These are phyloP conservation scores for Centruroides sculpturatus DNA, from an alignment of 1,140 invertebrate genomes.

Conservation along the genomic window DNA sequence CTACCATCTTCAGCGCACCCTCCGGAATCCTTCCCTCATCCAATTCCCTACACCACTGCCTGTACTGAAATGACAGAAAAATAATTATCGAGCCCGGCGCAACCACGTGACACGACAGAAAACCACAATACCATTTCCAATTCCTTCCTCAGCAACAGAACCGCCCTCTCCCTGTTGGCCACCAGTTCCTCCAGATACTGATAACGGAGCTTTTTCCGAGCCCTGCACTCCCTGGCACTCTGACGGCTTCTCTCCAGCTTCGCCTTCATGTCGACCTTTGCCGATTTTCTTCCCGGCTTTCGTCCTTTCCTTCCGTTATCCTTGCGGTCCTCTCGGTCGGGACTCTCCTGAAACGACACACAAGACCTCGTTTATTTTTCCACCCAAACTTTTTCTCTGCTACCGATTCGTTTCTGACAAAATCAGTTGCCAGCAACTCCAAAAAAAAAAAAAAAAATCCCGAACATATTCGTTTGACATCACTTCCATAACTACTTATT, in stretches of 20 bases:
- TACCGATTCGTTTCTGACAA: too few relatives aligned
- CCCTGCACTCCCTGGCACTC: conserved; percentile 90
- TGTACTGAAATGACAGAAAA: conserved; percentile 45
- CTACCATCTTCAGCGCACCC: conserved; percentile 52
- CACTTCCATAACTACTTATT: too few relatives aligned
- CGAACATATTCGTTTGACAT: too few relatives aligned
- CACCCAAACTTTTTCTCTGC: too few relatives aligned
- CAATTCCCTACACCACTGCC: conserved; percentile 58
- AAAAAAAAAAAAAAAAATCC: too few relatives aligned
- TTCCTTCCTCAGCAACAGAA: conserved; percentile 72
- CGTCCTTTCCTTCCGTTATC: conserved; percentile 52
- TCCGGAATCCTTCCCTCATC: conserved; percentile 62
- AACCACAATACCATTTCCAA: conserved; percentile 59
- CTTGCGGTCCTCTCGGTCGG: conserved; percentile 5
- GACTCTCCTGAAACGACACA: conserved; percentile 1
- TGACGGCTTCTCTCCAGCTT: conserved; percentile 91
- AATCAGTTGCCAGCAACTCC: too few relatives aligned
- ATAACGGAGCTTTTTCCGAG: conserved; percentile 89
- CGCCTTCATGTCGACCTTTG: conserved; percentile 85
- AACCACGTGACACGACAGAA: too few relatives aligned
- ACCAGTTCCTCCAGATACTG: conserved; percentile 95
- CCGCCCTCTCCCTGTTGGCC: conserved; percentile 82
- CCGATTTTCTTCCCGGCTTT: conserved; percentile 69
- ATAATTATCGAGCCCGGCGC: too few relatives aligned
- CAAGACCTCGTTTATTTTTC: too few relatives aligned